Conservation (phyloP, 1,140 invertebrate species). For the Tetraneura akinire region DNA sequence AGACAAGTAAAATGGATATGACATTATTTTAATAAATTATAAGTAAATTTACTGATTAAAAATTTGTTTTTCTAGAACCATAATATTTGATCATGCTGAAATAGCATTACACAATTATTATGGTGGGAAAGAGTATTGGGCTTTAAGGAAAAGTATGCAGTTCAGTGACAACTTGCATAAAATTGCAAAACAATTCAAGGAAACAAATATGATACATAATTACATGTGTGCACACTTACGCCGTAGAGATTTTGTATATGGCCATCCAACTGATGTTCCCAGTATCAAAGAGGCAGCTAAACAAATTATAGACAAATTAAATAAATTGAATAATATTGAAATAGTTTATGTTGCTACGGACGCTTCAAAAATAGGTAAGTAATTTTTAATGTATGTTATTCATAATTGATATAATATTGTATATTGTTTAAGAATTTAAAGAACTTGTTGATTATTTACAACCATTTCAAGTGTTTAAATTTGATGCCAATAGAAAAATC, state of each 20-base stretch:
- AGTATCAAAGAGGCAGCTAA: conserved; percentile 69
- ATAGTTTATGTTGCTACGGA: conserved; percentile 84
- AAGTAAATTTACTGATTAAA: too few relatives aligned
- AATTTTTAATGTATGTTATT: conserved; percentile 15
- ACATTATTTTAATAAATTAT: too few relatives aligned
- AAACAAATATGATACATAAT: conserved; percentile 68
- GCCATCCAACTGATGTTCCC: conserved; percentile 71
- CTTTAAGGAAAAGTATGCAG: conserved; percentile 85
- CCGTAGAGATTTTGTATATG: conserved; percentile 78
- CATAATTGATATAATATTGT: conserved; percentile 26
- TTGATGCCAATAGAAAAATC: conserved; percentile 59
- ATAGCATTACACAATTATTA: conserved; percentile 84
- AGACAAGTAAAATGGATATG: too few relatives aligned
- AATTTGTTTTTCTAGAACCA: conserved; percentile 61
- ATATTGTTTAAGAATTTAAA: conserved; percentile 61
- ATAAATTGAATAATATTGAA: conserved; percentile 63
- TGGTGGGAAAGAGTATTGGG: conserved; percentile 82
- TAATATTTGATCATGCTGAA: conserved; percentile 86
- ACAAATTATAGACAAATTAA: conserved; percentile 69
- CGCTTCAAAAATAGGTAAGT: conserved; percentile 62
- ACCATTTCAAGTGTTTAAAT: conserved; percentile 62
- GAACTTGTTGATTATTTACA: conserved; percentile 61
- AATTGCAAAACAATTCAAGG: conserved; percentile 74
- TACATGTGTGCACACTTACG: conserved; percentile 83
- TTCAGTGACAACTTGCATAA: conserved; percentile 73